These are phyloP conservation scores for Oopsacas minuta DNA, from an alignment of 37 sponge, comb jelly and placozoan species.

Conservation along the genomic window DNA sequence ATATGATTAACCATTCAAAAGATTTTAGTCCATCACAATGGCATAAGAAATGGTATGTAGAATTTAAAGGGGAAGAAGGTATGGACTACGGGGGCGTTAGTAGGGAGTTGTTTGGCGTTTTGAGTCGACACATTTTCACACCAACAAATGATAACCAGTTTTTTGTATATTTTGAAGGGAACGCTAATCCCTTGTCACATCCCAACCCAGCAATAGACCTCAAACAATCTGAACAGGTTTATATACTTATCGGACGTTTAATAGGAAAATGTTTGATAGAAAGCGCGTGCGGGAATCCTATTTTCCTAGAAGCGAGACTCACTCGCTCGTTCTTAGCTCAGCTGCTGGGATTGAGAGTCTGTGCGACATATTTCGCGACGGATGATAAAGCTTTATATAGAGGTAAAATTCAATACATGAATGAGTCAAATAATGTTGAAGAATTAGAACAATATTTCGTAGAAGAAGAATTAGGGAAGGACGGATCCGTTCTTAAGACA, in stretches of 20 bases:
- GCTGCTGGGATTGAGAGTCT: conserved; percentile 70
- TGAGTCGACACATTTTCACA: neutral
- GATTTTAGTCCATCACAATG: neutral
- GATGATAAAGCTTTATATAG: conserved; percentile 78
- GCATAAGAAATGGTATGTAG: neutral
- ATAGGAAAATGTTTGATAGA: conserved; percentile 88
- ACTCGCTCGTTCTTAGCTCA: conserved; percentile 84
- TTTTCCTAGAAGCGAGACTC: conserved; percentile 54
- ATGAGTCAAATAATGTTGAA: conserved; percentile 19
- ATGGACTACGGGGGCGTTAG: neutral
- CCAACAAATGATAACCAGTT: neutral
- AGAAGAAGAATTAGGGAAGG: conserved; percentile 50
- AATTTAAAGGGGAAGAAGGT: neutral
- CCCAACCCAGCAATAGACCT: neutral
- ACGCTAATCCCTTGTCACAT: neutral
- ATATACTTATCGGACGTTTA: conserved; percentile 34
- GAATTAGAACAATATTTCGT: conserved; percentile 76
- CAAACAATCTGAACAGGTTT: neutral
- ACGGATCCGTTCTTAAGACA: conserved; percentile 18
- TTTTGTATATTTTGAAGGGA: neutral
- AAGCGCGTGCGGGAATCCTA: conserved; percentile 47
- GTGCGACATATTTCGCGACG: conserved; percentile 65
- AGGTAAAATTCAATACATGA: conserved; percentile 68
- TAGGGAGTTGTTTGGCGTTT: neutral
- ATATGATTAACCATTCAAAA: neutral